Evolutionary conservation across 2,888 invertebrate genomes (phyloP).

Genomic region (Athalia rosae): DNA sequence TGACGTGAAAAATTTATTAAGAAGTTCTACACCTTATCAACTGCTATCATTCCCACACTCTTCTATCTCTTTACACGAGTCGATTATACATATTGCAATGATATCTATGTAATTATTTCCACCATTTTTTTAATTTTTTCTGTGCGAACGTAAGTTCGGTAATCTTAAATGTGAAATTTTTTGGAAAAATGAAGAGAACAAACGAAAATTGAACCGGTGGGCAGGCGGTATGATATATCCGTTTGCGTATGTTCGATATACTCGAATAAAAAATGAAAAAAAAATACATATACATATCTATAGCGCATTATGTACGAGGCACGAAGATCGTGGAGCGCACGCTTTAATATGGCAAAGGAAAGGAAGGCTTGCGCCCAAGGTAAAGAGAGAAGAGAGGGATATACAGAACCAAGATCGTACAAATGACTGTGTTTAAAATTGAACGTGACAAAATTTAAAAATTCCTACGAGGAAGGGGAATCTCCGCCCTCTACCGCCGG

Average conservation of each 20-base stretch:
- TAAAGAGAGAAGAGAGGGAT: conserved; percentile 43
- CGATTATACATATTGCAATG: too few relatives aligned
- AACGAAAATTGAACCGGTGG: too few relatives aligned
- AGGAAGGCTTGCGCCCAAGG: conserved; percentile 30
- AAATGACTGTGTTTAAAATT: conserved; percentile 73
- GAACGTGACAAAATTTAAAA: conserved; percentile 74
- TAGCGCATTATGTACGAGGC: conserved; percentile 3
- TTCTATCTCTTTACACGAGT: too few relatives aligned
- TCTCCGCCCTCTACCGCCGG: conserved; percentile 46
- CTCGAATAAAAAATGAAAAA: too few relatives aligned
- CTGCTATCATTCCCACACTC: too few relatives aligned
- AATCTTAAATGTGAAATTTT: too few relatives aligned
- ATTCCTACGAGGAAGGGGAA: conserved; percentile 55
- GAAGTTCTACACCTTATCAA: too few relatives aligned
- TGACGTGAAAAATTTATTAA: neutral
- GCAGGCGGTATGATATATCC: neutral
- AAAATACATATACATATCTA: neutral
- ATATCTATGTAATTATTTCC: too few relatives aligned
- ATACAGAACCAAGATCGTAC: conserved; percentile 46
- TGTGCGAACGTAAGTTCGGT: too few relatives aligned
- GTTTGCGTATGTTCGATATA: neutral
- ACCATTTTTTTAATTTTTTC: too few relatives aligned
- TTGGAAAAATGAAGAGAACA: too few relatives aligned
- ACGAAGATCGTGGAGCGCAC: conserved; percentile 49
- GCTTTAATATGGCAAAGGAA: conserved; percentile 48